phyloP scores from a whole-genome alignment of 2,797 vertebrate species.

The Aselliscus stoliczkanus region DNA sequence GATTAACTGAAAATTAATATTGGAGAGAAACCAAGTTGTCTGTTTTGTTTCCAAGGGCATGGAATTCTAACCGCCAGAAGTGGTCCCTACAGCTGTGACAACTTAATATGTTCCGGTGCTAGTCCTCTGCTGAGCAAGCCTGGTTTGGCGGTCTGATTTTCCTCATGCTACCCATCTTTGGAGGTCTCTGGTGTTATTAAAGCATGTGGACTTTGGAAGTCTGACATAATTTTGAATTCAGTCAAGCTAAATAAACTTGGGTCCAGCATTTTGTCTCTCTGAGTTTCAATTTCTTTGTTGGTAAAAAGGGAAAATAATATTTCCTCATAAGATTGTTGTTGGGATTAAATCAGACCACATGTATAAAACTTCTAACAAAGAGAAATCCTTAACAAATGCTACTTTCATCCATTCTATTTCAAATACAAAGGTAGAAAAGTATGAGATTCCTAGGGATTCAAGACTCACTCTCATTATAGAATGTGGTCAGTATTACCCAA shows the following conservation, averaged over 20 bases:
- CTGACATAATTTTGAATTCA: not conserved
- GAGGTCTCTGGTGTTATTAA: not conserved
- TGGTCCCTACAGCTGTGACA: not conserved
- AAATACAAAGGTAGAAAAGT: not conserved
- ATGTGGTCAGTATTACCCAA: conserved; percentile 9
- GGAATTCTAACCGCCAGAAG: not conserved
- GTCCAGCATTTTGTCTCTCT: not conserved
- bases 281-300: not conserved
- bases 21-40: not conserved
- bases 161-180: too few species aligned
- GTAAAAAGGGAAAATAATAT: not conserved
- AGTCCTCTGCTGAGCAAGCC: not conserved
- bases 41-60: not conserved
- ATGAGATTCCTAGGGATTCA: not conserved
- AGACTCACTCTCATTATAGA: not conserved
- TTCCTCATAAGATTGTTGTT: not conserved
- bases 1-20: not conserved
- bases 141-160: not conserved
- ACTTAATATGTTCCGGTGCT: not conserved
- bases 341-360: not conserved
- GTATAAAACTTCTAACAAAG: not conserved
- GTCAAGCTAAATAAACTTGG: not conserved
- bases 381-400: not conserved
- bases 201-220: not conserved
- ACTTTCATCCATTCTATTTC: not conserved